Base-by-base conservation (phyloP, 1,140 invertebrate species). In the Drosophila rufa region DNA sequence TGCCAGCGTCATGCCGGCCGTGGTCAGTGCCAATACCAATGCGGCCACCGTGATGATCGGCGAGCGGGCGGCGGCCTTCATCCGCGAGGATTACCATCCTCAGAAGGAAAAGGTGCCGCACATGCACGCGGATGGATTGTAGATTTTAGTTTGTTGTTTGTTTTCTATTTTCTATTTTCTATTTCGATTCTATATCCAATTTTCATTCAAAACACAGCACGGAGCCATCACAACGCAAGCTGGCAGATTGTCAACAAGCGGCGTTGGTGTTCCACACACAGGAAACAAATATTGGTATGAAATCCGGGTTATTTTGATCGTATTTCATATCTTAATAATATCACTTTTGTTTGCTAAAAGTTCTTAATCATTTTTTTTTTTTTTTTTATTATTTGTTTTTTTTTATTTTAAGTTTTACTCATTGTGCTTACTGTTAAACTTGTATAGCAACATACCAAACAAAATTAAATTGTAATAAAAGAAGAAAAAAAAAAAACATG, bases 21-120 rank as follows among this genome's bases (percentile, higher is more conserved):
- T 96, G n/a, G 94, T 96, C 12, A 94, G 94, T 5, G 96, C 95
- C 1, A 96, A 97, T 82, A 95, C 96, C 0, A 96, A 96, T 69
- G 96, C 96, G 1, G 95, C 95, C 0, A 95, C 96, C 4, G 94
- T 95, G 47, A 98, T 98, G 97, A 96, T 98, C 50, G 98, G 95
- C 0, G 97, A 99, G 92, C 97, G 97, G 89, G 96, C 94, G 0
- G 95, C 97, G 0, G 96, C 98, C 91, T 94, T 98, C 86, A 97
- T 98, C 33, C 96, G 95, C 80, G 91, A 94, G 58, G 92, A 93
- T 55, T 95, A 95, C 77, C n/a, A 38, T 0, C 11, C 38, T 0
- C 11, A n/a, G 2, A 6, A 15, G 6, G 5, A 9, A 15, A 36
- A 30, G 57, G 42, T 62, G 42, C 65, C 22, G 57, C 65, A 68